Conservation (phyloP, 2,888 invertebrate genomes). For the Ptilodon capucinus region DNA sequence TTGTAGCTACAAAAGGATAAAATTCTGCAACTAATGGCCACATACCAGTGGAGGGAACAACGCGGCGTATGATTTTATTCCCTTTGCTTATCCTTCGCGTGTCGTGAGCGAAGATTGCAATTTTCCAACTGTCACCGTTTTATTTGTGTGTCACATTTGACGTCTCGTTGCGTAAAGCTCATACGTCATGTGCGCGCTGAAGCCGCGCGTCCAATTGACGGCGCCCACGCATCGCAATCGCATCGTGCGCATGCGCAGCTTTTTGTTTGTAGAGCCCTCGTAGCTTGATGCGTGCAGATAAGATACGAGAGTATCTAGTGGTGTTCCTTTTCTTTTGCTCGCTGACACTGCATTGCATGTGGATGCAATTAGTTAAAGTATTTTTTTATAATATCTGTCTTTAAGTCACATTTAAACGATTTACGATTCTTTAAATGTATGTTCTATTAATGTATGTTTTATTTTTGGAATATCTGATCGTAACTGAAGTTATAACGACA, state of each 20-base stretch:
- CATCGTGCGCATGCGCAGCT: constrained; percentile 8
- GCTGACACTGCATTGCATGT: background rate
- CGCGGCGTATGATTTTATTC: constrained; percentile 23
- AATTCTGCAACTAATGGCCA: constrained; percentile 26
- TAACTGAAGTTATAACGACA: no score
- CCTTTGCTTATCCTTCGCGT: constrained; percentile 27
- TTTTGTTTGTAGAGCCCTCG: constrained; percentile 1
- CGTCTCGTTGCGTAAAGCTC: constrained; percentile 46
- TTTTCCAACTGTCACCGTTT: constrained; percentile 46
- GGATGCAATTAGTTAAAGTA: background rate
- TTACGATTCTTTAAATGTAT: background rate
- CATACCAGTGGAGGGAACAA: constrained; percentile 21
- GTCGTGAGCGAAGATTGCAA: constrained; percentile 38
- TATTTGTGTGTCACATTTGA: constrained; percentile 54
- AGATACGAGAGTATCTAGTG: background rate
- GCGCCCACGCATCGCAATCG: constrained; percentile 38
- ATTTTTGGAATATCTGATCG: no score
- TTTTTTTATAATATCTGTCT: constrained; percentile 1
- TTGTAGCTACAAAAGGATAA: constrained; percentile 24
- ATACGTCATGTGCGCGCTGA: constrained; percentile 26
- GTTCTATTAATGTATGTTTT: no score
- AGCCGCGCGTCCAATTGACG: constrained; percentile 30
- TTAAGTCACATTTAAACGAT: background rate
- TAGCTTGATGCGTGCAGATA: constrained; percentile 1
- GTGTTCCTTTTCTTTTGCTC: background rate